A percentile compares a stretch with the other conserved stretches of the same genome.
Conservation (phyloP, 2,113 vertebrate species). For the Grantiella picta region DNA sequence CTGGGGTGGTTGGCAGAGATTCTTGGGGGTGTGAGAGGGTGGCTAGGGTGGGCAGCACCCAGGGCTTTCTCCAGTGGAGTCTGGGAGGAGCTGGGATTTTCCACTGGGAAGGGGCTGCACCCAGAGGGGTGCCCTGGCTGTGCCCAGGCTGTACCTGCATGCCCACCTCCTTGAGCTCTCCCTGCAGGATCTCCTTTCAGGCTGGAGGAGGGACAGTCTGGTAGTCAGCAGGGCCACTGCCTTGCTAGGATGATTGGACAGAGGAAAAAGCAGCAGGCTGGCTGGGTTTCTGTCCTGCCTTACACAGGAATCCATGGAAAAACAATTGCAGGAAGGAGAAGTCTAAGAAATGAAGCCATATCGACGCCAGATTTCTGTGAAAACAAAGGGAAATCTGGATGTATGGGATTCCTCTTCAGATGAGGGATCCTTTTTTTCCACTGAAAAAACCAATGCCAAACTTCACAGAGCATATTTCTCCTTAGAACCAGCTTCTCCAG, state of each 20-base stretch:
- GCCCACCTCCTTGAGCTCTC: neutral
- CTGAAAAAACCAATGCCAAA: neutral
- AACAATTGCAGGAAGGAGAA: conserved; percentile 61
- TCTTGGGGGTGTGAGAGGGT: neutral
- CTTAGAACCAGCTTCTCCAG: neutral
- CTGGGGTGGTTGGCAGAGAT: neutral
- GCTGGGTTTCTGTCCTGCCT: neutral
- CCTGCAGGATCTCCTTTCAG: neutral
- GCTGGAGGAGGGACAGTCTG: neutral
- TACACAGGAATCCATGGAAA: neutral
- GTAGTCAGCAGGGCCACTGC: neutral
- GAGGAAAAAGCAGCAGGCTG: neutral
- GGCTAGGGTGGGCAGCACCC: neutral
- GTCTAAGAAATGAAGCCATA: neutral
- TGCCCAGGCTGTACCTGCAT: neutral
- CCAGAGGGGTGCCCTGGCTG: accelerated
- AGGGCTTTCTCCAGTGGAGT: neutral
- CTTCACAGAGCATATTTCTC: neutral
- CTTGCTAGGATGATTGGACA: neutral
- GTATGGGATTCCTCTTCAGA: neutral
- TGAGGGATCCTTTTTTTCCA: neutral
- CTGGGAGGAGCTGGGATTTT: conserved; percentile 1
- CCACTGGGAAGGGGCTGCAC: neutral
- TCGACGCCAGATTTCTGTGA: neutral
- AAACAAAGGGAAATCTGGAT: neutral